Percentiles rank a stretch among this genome's conserved stretches.
These are phyloP conservation scores for Sebastiscus albofasciatus DNA, from an alignment of 2,797 vertebrate genomes.

Conservation along the genomic window DNA sequence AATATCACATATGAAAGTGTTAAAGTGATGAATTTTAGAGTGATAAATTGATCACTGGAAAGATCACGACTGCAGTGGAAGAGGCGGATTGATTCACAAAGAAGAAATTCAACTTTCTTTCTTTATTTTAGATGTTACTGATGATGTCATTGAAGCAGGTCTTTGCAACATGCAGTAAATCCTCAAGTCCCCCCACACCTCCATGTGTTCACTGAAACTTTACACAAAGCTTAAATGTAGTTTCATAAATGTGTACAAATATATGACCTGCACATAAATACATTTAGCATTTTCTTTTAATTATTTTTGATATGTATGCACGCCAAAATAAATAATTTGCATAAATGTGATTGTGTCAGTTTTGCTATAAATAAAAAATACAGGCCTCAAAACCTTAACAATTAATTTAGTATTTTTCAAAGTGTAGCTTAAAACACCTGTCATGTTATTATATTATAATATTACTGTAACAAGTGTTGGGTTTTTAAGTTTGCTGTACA, in stretches of 20 bases:
- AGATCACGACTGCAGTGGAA: neutral
- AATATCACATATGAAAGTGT: conserved; percentile 3
- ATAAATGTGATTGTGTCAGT: neutral
- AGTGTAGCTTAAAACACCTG: neutral
- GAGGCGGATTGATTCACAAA: neutral
- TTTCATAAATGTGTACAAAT: neutral
- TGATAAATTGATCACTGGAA: conserved; percentile 1
- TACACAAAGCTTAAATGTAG: neutral
- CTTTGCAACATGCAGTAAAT: neutral
- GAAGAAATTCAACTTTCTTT: neutral
- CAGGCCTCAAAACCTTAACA: neutral
- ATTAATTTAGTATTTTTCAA: neutral
- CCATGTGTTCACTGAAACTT: neutral
- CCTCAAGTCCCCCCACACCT: neutral
- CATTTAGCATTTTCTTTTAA: neutral
- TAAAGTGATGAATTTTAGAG: neutral
- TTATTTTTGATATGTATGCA: neutral
- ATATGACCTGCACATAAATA: neutral
- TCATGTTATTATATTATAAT: neutral
- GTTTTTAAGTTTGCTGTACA: neutral
- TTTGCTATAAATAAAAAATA: neutral
- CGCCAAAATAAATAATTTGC: neutral
- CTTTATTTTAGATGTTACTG: neutral
- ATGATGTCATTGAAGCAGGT: neutral
- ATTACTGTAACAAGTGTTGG: neutral